Conservation (phyloP, 30 jellyfish, hydroid and myxozoan genomes). For the Turritopsis rubra region DNA sequence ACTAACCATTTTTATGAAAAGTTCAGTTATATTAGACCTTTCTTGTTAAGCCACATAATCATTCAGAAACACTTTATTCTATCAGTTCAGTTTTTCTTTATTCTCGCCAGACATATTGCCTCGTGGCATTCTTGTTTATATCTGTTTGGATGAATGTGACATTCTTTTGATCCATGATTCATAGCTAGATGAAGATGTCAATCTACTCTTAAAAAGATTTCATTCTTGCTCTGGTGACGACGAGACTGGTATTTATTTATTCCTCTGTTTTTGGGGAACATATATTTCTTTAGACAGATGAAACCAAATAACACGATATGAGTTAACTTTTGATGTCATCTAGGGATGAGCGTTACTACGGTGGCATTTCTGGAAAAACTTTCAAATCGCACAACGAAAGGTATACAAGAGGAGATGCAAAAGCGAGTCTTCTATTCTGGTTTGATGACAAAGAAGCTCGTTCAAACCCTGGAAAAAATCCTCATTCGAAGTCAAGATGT, state of each 20-base stretch:
- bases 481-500: conserved; percentile 54
- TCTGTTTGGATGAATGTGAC: too few relatives aligned
- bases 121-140: too few relatives aligned
- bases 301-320: not conserved
- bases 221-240: conserved; percentile 51
- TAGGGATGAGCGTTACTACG: conserved; percentile 78
- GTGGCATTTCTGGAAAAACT: conserved; percentile 86
- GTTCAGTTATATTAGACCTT: too few relatives aligned
- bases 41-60: too few relatives aligned
- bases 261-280: too few relatives aligned
- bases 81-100: too few relatives aligned
- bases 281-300: not conserved
- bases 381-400: conserved; percentile 89
- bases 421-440: conserved; percentile 62
- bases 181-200: conserved; percentile 85
- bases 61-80: too few relatives aligned
- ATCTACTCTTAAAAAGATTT: conserved; percentile 68
- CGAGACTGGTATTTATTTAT: not conserved
- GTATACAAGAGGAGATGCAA: conserved; percentile 78
- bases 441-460: conserved; percentile 45
- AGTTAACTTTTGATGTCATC: not conserved
- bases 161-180: too few relatives aligned
- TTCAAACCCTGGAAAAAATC: conserved; percentile 51
- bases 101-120: too few relatives aligned
- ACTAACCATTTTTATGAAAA: too few relatives aligned